Evolutionary conservation across 1,140 invertebrate genomes (phyloP).

Genomic region (Platyscapa corneri): DNA sequence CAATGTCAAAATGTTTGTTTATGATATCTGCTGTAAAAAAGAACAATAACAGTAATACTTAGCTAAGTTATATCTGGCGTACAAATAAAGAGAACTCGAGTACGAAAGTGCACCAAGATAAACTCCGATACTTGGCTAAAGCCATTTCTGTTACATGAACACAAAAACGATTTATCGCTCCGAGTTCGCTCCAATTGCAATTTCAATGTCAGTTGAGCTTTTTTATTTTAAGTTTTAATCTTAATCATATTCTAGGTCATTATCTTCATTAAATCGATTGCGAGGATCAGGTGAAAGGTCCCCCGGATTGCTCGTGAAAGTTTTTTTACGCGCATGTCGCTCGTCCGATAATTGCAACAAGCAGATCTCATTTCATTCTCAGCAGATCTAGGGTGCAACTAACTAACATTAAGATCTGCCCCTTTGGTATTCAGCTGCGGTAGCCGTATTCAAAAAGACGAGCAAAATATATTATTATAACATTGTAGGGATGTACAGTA

Average conservation of each 20-base stretch:
- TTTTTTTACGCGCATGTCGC: neutral
- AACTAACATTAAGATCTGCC: no score
- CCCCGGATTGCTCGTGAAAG: slow-evolving; percentile 6
- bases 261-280: slow-evolving; percentile 33
- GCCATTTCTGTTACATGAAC: neutral
- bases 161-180: slow-evolving; percentile 35
- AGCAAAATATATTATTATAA: no score
- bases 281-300: slow-evolving; percentile 29
- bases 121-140: neutral
- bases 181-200: slow-evolving; percentile 22
- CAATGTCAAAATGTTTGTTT: slow-evolving; percentile 50
- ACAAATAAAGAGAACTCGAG: neutral
- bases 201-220: slow-evolving; percentile 29
- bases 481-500: no score
- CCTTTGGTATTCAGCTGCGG: no score
- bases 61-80: neutral
- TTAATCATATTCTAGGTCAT: neutral
- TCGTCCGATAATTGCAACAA: neutral
- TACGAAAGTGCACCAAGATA: slow-evolving; percentile 23
- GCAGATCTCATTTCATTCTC: no score
- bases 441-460: no score
- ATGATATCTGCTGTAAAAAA: slow-evolving; percentile 8
- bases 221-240: no score
- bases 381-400: no score
- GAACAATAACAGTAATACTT: slow-evolving; percentile 2